Evolutionary conservation across 1,140 invertebrate species (phyloP).

Genomic region (Orchestia grillus): DNA sequence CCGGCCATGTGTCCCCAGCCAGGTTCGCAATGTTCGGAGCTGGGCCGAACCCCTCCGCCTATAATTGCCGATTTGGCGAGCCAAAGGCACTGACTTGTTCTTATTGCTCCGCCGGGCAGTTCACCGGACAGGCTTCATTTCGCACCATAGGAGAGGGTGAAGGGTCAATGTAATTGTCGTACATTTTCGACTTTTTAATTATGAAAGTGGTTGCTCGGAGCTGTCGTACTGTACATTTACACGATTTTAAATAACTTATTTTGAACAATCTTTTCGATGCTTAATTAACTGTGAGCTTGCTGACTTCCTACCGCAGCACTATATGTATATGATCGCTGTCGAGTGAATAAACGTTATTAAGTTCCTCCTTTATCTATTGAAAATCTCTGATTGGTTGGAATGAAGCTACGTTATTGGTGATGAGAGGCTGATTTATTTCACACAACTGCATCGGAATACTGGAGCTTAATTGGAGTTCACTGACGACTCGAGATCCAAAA

Average conservation of each 20-base stretch:
- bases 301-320: not conserved
- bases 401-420: too few relatives aligned
- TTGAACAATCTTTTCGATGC: not conserved
- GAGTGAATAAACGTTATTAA: too few relatives aligned
- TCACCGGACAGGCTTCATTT: not conserved
- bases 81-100: not conserved
- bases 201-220: not conserved
- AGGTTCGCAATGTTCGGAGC: not conserved
- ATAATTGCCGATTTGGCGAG: not conserved
- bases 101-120: not conserved
- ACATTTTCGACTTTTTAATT: not conserved
- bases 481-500: too few relatives aligned
- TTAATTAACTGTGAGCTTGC: not conserved
- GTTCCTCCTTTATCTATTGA: not conserved
- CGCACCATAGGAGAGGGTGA: not conserved
- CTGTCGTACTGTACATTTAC: not conserved
- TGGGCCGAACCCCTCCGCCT: not conserved
- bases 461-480: too few relatives aligned
- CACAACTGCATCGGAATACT: too few relatives aligned
- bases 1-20: not conserved
- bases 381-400: too few relatives aligned
- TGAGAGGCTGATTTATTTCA: too few relatives aligned
- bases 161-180: not conserved
- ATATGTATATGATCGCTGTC: too few relatives aligned
- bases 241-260: not conserved